Base-by-base conservation (phyloP, 2,797 vertebrate genomes). In the Trachops cirrhosus region DNA sequence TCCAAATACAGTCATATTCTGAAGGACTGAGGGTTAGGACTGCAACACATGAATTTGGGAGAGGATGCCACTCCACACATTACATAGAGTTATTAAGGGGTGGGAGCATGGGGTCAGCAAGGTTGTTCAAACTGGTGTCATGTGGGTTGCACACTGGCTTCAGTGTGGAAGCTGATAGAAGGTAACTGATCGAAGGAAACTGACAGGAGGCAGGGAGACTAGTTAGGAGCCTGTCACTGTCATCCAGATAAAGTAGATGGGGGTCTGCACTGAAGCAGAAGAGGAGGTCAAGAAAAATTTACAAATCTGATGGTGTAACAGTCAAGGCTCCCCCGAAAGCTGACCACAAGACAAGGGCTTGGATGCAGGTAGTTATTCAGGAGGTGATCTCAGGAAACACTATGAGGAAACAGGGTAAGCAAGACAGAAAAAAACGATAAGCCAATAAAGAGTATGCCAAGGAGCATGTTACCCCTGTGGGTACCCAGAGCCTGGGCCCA, bases 81-180 rank as follows among this genome's bases (percentile, higher is more conserved):
- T 18, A 14, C 22, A 7, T 10, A 52, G 16, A 86, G 26, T 39
- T 15, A 10, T 6, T 9, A 34, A 50, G 39, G 15, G 67, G 2
- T 1, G 32, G 29, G 32, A 22, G 19, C 34, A 5, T 1, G 34
- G 64, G 21, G 7, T 32, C 11, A 11, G 4, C 5, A 16, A 70
- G 10, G 5, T 26, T 41, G 39, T 4, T 24, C 6, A 5, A 2
- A 7, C 1, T 21, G 12, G 9, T 68, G 37, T 5, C 39, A 0
- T 15, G 24, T n/a, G 26, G 10, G 18, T 16, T 62, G 41, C 12
- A 57, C 77, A 46, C 64, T 44, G 24, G 68, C 9, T 52, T 74
- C 57, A 29, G 0, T 37, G 24, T 34, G 41, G 80, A 62, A 85
- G 64, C 29, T 4, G 11, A 6, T 41, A 5, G 26, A 68, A 59